A percentile compares a stretch with the other conserved stretches of the same genome.
phyloP scores from a whole-genome alignment of 2,113 vertebrate genomes.

The Triplophysa tibetana region DNA sequence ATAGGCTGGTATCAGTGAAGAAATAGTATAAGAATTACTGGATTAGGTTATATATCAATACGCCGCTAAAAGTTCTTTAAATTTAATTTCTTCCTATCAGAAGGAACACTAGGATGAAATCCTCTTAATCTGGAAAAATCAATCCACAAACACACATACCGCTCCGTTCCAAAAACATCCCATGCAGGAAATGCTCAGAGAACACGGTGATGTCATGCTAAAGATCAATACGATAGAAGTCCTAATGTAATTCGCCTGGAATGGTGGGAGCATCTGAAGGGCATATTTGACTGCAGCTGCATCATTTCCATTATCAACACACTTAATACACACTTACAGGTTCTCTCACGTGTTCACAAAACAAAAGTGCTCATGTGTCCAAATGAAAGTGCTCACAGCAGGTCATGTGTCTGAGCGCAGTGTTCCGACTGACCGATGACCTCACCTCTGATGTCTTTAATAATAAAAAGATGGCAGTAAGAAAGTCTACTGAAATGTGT shows the following conservation, averaged over 20 bases:
- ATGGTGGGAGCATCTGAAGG: conserved; percentile 14
- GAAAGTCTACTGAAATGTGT: neutral
- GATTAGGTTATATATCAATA: too few species aligned
- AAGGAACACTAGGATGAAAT: conserved; percentile 19
- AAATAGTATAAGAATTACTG: too few species aligned
- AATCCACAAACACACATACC: neutral
- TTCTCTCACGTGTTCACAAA: neutral
- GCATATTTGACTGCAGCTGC: conserved; percentile 21
- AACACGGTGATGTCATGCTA: conserved; percentile 49
- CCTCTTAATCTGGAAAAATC: neutral
- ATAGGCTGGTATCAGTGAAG: too few species aligned
- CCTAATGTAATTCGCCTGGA: conserved; percentile 44
- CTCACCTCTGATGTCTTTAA: neutral
- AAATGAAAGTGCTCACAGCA: neutral
- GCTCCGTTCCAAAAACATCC: conserved; percentile 23
- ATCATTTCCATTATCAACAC: neutral
- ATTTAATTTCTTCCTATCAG: conserved; percentile 28
- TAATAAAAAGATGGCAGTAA: too few species aligned
- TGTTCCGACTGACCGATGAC: conserved; percentile 4
- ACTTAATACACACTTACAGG: conserved; percentile 12
- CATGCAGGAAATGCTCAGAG: conserved; percentile 35
- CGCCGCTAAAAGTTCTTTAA: too few species aligned
- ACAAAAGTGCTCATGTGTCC: neutral
- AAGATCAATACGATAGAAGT: conserved; percentile 38
- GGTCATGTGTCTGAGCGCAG: conserved; percentile 16